These are phyloP conservation scores for Sminthurinus signatus DNA, from an alignment of 1,140 invertebrate species.

Conservation along the genomic window DNA sequence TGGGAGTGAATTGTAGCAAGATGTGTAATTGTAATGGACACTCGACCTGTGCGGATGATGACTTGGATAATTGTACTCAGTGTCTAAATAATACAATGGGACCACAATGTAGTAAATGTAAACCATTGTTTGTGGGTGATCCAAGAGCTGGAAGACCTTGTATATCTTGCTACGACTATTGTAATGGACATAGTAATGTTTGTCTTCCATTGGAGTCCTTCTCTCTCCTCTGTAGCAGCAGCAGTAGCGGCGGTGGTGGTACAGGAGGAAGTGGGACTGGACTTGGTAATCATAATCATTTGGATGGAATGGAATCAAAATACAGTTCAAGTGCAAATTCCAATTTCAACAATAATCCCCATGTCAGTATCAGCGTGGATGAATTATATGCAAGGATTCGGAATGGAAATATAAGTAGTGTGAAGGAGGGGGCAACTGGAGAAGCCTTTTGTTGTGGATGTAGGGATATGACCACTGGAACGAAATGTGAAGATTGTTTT, in stretches of 20 bases:
- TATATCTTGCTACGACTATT: constrained; percentile 78
- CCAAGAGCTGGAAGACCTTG: constrained; percentile 78
- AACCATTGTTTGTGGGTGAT: constrained; percentile 82
- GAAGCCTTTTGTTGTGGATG: constrained; percentile 66
- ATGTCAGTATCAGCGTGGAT: background rate
- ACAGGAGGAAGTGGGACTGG: too few relatives aligned
- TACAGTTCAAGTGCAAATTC: too few relatives aligned
- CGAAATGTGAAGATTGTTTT: constrained; percentile 76
- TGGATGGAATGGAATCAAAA: too few relatives aligned
- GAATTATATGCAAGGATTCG: background rate
- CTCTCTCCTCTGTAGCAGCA: background rate
- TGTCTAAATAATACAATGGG: constrained; percentile 90
- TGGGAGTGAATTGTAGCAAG: constrained; percentile 86
- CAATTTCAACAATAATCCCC: background rate
- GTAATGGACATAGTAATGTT: constrained; percentile 76
- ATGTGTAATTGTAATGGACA: constrained; percentile 93
- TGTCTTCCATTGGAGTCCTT: constrained; percentile 57
- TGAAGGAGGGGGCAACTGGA: background rate
- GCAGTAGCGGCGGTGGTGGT: background rate
- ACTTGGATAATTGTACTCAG: constrained; percentile 69
- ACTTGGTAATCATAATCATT: too few relatives aligned
- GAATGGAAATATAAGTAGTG: background rate
- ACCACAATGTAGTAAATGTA: constrained; percentile 75
- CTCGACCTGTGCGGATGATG: constrained; percentile 78
- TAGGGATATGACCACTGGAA: constrained; percentile 73